These are phyloP conservation scores for Limenitis camilla DNA, from an alignment of 2,888 invertebrate species.

Conservation along the genomic window DNA sequence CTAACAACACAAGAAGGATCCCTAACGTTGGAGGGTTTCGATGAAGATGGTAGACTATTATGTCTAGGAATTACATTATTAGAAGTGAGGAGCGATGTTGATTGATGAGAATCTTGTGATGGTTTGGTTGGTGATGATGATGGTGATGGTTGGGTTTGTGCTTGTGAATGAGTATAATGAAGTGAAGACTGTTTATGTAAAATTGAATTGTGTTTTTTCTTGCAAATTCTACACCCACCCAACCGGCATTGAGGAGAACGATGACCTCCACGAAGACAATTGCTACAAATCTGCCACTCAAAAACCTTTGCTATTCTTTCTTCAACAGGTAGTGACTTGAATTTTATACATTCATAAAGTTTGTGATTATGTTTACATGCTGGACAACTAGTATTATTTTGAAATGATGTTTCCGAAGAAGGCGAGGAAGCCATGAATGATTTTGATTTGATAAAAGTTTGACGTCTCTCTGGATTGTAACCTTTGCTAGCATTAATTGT, in stretches of 20 bases:
- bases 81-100: too few species aligned
- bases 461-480: neutral
- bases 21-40: neutral
- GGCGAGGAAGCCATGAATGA: neutral
- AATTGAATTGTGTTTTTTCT: constrained; percentile 13
- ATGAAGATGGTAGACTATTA: neutral
- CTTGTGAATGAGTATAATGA: neutral
- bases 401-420: neutral
- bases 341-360: constrained; percentile 7
- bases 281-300: constrained; percentile 7
- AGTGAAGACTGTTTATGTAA: constrained; percentile 6
- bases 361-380: neutral
- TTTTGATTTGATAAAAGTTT: neutral
- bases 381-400: neutral
- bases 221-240: constrained; percentile 10
- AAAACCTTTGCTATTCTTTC: constrained; percentile 1
- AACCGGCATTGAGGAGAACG: neutral
- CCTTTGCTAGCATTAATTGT: constrained; percentile 3
- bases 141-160: neutral
- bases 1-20: neutral
- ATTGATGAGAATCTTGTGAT: neutral
- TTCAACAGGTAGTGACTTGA: constrained; percentile 7
- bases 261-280: constrained; percentile 15
- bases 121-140: neutral
- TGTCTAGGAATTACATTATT: neutral